Evolutionary conservation across 1,140 invertebrate species (phyloP).

Genomic region (Ips nitidus): DNA sequence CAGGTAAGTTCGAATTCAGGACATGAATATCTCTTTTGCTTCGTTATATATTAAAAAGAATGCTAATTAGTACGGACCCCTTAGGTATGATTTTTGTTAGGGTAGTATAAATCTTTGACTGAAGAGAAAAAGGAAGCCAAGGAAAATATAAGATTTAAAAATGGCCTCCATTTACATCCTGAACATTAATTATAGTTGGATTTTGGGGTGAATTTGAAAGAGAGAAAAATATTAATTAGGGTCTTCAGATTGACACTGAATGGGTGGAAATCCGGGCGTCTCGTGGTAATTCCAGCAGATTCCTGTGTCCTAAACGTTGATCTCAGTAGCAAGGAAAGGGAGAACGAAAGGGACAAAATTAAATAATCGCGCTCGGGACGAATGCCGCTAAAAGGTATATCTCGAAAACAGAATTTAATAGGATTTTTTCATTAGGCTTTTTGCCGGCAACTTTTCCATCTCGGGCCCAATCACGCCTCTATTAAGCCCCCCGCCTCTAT

Average conservation of each 20-base stretch:
- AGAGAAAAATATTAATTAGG: slow-evolving; percentile 15
- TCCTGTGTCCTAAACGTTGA: slow-evolving; percentile 14
- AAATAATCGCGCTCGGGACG: slow-evolving; percentile 20
- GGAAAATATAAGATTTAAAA: no score
- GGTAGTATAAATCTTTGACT: no score
- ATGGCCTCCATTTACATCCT: no score
- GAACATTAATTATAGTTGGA: no score
- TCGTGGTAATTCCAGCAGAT: slow-evolving; percentile 5
- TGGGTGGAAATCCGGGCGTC: slow-evolving; percentile 6
- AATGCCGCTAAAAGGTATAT: slow-evolving; percentile 30
- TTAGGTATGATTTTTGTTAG: no score
- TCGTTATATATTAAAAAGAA: no score
- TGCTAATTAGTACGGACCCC: no score
- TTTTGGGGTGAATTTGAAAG: background rate
- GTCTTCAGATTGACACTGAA: slow-evolving; percentile 13
- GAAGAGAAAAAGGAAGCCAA: no score
- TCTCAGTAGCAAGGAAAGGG: slow-evolving; percentile 23
- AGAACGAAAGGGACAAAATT: slow-evolving; percentile 31
- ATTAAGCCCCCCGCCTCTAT: slow-evolving; percentile 33
- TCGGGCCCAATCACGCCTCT: slow-evolving; percentile 31
- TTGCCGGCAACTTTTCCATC: slow-evolving; percentile 30
- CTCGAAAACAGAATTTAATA: slow-evolving; percentile 38
- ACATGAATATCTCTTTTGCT: no score
- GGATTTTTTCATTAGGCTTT: slow-evolving; percentile 39
- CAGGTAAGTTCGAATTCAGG: no score